phyloP scores from a whole-genome alignment of 2,113 vertebrate species.

The Tonatia bakeri region DNA sequence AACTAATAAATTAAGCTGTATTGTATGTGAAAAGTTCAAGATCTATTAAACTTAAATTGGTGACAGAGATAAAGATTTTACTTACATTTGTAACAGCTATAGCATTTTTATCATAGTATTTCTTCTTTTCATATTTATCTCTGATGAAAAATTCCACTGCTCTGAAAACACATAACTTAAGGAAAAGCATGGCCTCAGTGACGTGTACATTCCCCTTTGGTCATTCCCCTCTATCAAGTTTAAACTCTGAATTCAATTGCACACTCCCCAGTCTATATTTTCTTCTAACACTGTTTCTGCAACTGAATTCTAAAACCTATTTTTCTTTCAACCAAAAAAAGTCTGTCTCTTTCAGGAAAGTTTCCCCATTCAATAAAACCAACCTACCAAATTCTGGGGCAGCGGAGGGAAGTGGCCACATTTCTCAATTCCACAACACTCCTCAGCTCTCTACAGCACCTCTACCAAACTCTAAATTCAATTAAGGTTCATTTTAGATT shows the following conservation, averaged over 20 bases:
- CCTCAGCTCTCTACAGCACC: background rate
- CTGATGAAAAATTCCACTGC: slow-evolving; percentile 99
- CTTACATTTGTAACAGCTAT: slow-evolving; percentile 88
- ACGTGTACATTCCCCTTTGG: background rate
- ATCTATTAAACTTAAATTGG: slow-evolving; percentile 4
- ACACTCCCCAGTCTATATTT: background rate
- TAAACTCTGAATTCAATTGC: background rate
- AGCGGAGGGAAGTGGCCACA: background rate
- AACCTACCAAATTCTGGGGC: background rate
- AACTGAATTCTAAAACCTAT: background rate
- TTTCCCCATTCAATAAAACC: slow-evolving; percentile 4
- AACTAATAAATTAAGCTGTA: background rate
- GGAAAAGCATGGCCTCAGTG: slow-evolving; percentile 78
- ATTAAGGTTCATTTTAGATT: background rate
- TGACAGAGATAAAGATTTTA: slow-evolving; percentile 64
- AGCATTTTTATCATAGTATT: slow-evolving; percentile 93
- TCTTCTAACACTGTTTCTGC: background rate
- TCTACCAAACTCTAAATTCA: background rate
- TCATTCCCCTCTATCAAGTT: background rate
- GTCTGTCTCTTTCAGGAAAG: background rate
- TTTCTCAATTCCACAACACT: background rate
- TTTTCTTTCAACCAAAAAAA: background rate
- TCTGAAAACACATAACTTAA: slow-evolving; percentile 88
- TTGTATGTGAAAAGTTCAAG: background rate
- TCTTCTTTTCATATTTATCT: slow-evolving; percentile 99